Conservation (phyloP, 2,797 vertebrate genomes). For the Nyctibius grandis region DNA sequence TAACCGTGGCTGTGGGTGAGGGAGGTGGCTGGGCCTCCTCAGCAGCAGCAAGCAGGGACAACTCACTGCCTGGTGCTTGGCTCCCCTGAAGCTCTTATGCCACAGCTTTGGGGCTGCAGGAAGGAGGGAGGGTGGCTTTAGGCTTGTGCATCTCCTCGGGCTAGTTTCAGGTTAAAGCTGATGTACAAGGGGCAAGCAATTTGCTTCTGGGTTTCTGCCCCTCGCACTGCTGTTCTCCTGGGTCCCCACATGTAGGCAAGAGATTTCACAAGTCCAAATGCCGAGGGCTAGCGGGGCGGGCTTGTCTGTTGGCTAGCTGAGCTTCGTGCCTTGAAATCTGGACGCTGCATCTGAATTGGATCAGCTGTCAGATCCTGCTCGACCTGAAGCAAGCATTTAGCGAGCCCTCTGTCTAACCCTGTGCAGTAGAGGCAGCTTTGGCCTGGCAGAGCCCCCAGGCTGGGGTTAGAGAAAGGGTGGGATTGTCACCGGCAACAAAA, state of each 20-base stretch:
- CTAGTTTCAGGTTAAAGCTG: background rate
- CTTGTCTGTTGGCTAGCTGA: background rate
- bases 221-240: background rate
- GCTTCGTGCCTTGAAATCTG: background rate
- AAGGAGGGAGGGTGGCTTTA: background rate
- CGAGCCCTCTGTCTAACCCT: background rate
- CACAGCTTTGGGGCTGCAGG: background rate
- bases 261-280: background rate
- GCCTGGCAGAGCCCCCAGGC: background rate
- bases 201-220: background rate
- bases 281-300: background rate
- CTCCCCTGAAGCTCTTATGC: accelerated
- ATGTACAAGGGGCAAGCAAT: background rate
- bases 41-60: background rate
- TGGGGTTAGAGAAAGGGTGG: background rate
- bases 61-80: accelerated
- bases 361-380: background rate
- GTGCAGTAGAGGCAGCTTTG: background rate
- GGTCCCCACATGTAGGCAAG: background rate
- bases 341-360: background rate
- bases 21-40: background rate
- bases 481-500: background rate
- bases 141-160: background rate
- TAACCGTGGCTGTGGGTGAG: background rate
- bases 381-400: background rate